phyloP scores from a whole-genome alignment of 2,888 invertebrate genomes.

The Mechanitis messenoides region DNA sequence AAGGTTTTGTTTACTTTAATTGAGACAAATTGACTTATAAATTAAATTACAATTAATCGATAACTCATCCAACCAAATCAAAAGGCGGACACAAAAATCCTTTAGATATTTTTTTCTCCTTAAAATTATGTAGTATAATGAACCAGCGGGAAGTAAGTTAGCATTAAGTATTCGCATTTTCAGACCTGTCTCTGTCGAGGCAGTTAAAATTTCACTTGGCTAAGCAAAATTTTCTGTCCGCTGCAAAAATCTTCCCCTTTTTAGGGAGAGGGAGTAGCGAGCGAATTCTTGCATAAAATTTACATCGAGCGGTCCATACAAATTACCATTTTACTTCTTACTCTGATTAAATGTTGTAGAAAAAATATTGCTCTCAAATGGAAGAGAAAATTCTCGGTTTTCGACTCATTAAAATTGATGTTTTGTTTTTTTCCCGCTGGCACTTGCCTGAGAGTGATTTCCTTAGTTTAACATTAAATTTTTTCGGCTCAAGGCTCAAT shows the following conservation, averaged over 20 bases:
- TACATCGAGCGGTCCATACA: conserved; percentile 77
- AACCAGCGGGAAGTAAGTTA: conserved; percentile 72
- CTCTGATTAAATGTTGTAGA: conserved; percentile 77
- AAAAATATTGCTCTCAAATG: conserved; percentile 75
- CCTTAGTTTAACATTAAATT: conserved; percentile 46
- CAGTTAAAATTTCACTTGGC: conserved; percentile 77
- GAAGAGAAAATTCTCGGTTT: conserved; percentile 73
- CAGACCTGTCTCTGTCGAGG: conserved; percentile 72
- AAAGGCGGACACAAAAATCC: conserved; percentile 37
- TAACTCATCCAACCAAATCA: background rate
- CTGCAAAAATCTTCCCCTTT: conserved; percentile 73
- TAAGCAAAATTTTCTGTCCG: conserved; percentile 76
- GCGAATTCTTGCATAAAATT: conserved; percentile 76
- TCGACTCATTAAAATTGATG: conserved; percentile 73
- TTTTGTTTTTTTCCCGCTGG: conserved; percentile 55
- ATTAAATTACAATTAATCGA: background rate
- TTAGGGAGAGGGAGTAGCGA: conserved; percentile 64
- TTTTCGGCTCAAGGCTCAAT: conserved; percentile 31
- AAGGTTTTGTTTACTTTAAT: background rate
- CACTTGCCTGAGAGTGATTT: conserved; percentile 40
- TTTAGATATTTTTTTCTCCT: conserved; percentile 59
- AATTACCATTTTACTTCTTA: conserved; percentile 76
- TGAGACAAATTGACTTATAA: background rate
- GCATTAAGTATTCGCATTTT: conserved; percentile 74
- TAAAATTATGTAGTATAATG: conserved; percentile 74